Conservation (phyloP, 2,888 invertebrate genomes). For the Caenorhabditis sulstoni region DNA sequence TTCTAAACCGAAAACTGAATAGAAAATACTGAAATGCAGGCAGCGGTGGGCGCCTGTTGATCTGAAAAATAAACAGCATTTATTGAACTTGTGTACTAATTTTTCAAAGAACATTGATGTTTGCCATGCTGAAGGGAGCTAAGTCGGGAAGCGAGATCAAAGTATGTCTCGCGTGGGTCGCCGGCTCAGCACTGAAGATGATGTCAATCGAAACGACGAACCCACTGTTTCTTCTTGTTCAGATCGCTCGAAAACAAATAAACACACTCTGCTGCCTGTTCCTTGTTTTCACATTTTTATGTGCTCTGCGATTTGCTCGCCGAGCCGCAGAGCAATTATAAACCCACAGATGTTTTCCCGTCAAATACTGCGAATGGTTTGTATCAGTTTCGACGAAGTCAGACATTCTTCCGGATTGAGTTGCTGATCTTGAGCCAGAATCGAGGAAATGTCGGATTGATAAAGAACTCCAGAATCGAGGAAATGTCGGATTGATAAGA, state of each 20-base stretch:
- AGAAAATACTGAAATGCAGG: slow-evolving; percentile 12
- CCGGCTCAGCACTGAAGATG: slow-evolving; percentile 19
- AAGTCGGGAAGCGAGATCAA: slow-evolving; percentile 15
- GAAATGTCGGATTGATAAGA: too few relatives aligned
- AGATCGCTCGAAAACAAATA: slow-evolving; percentile 5
- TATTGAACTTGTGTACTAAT: slow-evolving; percentile 24
- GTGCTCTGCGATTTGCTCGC: slow-evolving; percentile 17
- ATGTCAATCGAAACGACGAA: slow-evolving; percentile 21
- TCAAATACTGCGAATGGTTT: slow-evolving; percentile 20
- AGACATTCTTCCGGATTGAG: too few relatives aligned
- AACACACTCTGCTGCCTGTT: slow-evolving; percentile 17
- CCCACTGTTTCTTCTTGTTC: slow-evolving; percentile 8
- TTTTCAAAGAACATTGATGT: slow-evolving; percentile 37
- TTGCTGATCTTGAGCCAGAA: neutral
- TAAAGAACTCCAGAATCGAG: too few relatives aligned
- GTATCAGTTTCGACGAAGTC: slow-evolving; percentile 22
- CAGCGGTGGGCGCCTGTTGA: slow-evolving; percentile 1
- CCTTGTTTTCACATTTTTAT: slow-evolving; percentile 22
- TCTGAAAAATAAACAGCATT: slow-evolving; percentile 37
- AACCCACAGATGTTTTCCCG: neutral
- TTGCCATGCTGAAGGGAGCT: slow-evolving; percentile 1
- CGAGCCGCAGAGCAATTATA: neutral
- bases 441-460: too few relatives aligned
- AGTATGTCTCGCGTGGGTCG: slow-evolving; percentile 29
- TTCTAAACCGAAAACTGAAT: slow-evolving; percentile 20